Percentiles rank a stretch among this genome's conserved stretches.
Evolutionary conservation across 2,888 invertebrate species (phyloP).

Genomic region (Lomographa bimaculata): DNA sequence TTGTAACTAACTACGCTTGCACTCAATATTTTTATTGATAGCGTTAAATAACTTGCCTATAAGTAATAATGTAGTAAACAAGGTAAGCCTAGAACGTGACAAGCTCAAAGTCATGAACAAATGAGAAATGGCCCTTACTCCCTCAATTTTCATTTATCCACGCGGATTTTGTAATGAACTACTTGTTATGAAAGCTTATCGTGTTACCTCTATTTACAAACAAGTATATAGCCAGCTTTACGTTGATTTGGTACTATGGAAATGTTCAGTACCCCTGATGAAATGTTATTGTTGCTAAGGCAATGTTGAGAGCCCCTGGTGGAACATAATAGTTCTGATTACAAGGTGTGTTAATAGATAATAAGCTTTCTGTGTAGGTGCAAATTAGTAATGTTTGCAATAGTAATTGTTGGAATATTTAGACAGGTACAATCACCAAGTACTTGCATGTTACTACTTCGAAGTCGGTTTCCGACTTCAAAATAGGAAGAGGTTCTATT

Average conservation of each 20-base stretch:
- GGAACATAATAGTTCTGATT: conserved; percentile 1
- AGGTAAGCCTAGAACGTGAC: no score
- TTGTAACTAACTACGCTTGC: no score
- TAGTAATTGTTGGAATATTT: no score
- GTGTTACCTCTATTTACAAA: conserved; percentile 5
- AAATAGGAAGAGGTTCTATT: no score
- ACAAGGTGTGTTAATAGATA: conserved; percentile 8
- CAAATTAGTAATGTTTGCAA: no score
- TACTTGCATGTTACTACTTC: no score
- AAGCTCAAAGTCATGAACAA: no score
- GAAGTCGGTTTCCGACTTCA: no score
- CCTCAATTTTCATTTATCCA: conserved; percentile 33
- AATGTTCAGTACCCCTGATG: not conserved
- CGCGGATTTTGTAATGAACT: conserved; percentile 31
- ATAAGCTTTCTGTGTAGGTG: conserved; percentile 1
- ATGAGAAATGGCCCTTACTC: not conserved
- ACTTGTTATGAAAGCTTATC: conserved; percentile 2
- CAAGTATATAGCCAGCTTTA: not conserved
- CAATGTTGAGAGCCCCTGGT: not conserved
- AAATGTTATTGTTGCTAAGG: conserved; percentile 4
- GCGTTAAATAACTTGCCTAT: no score
- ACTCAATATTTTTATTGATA: no score
- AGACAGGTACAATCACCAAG: no score
- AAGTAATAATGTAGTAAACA: no score
- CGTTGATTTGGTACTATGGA: conserved; percentile 1